Conservation (phyloP, 2,888 invertebrate genomes). For the Ditula angustiorana region DNA sequence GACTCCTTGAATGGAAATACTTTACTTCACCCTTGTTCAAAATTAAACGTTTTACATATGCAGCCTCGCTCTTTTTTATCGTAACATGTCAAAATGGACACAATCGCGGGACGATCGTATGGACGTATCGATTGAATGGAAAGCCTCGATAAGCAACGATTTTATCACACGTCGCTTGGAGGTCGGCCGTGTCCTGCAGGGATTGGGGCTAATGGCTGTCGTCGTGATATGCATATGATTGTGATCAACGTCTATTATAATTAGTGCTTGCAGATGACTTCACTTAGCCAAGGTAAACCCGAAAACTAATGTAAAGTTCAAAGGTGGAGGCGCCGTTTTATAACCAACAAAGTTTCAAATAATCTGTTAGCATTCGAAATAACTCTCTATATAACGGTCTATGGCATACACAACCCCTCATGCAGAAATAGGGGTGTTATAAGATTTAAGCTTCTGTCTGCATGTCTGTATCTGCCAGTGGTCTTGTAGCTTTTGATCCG, state of each 20-base stretch:
- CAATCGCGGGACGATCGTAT: conserved; percentile 55
- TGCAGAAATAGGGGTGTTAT: no score
- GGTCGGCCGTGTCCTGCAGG: conserved; percentile 70
- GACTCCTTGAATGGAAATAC: conserved; percentile 13
- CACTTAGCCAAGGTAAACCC: conserved; percentile 24
- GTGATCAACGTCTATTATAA: conserved; percentile 41
- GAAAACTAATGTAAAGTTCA: conserved; percentile 10
- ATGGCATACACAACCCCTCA: background rate
- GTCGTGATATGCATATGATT: conserved; percentile 53
- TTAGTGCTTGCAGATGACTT: conserved; percentile 34
- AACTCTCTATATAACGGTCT: background rate
- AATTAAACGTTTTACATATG: background rate
- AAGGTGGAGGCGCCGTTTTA: conserved; percentile 8
- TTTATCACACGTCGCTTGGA: conserved; percentile 64
- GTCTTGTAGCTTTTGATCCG: no score
- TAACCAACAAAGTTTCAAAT: background rate
- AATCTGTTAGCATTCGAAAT: conserved; percentile 3
- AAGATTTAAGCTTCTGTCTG: no score
- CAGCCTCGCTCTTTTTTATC: conserved; percentile 51
- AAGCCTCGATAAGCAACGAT: conserved; percentile 59
- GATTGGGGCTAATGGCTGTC: conserved; percentile 74
- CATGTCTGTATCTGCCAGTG: no score
- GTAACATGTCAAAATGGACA: conserved; percentile 56
- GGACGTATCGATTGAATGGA: conserved; percentile 52
- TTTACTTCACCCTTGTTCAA: conserved; percentile 11